Base-by-base conservation (phyloP, 2,888 invertebrate genomes). In the Omphaloscelis lunosa region DNA sequence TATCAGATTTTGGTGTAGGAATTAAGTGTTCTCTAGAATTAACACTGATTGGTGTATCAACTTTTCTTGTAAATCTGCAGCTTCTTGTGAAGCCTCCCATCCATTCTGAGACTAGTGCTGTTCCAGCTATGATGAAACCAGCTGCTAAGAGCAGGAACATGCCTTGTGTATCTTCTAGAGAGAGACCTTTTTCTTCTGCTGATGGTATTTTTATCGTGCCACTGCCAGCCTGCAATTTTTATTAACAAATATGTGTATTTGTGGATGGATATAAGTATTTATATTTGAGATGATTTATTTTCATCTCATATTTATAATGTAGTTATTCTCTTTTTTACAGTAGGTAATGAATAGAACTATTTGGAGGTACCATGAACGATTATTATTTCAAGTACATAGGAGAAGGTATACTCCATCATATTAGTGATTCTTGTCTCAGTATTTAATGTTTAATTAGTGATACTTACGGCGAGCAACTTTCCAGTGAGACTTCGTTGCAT, bases 141-240 rank as follows among this genome's bases (percentile, higher is more conserved):
- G 97, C 97, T 9, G 96, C 98, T 85, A 98, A 95, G 1, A 98
- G 95, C 6, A 98, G 93, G 90, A 98, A 98, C 98, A 98, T 98
- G 17, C 98, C 98, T 94, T 98, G 98, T 0, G 98, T 98, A 83
- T 98, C 98, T 89, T 98, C 98, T 51, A 98, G 94, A 1, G 98
- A 98, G n/a, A 98, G 92, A 39, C 98, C 98, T 81, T 98, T 97
- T 90, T 98, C 98, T 92, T 98, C 97, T 41, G 97, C 96, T 61
- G 95, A 93, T 15, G 94, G 86, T 34, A 95, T 93, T 68, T 96
- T 96, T 39, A 97, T 81, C 0, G 91, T 90, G 4, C 95, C 96
- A 23, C 91, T 86, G 66, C 92, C 95, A 1, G 96, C 97, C 97
- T 97, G 88, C 6, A 88, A 88, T 48, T 11, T n/a, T 45, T 34